Conservation (phyloP, 2,113 vertebrate species). For the Gavia stellata region DNA sequence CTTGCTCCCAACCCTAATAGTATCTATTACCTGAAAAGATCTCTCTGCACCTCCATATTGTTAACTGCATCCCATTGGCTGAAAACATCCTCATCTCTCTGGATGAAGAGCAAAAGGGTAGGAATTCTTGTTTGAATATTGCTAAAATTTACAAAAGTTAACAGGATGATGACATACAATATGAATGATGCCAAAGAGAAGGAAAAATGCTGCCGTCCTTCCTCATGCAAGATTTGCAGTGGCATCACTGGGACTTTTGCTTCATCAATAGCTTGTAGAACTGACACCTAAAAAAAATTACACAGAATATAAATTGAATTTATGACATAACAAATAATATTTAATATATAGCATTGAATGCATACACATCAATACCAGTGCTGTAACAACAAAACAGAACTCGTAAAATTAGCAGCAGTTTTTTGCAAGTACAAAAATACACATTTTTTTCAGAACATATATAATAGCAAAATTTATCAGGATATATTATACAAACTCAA, state of each 20-base stretch:
- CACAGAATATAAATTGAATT: background rate
- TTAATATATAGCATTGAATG: conserved; percentile 73
- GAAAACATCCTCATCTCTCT: background rate
- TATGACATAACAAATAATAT: conserved; percentile 69
- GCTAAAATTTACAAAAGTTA: background rate
- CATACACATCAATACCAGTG: conserved; percentile 73
- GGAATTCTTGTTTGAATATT: background rate
- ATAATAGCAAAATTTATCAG: conserved; percentile 80
- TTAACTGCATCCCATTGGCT: background rate
- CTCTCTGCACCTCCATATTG: background rate
- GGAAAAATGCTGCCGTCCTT: background rate
- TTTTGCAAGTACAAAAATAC: conserved; percentile 95
- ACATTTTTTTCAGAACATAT: conserved; percentile 83
- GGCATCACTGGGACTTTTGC: background rate
- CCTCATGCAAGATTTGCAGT: background rate
- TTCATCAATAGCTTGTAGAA: background rate
- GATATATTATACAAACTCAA: conserved; percentile 87
- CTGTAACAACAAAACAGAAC: conserved; percentile 70
- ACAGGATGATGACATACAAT: background rate
- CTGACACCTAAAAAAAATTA: background rate
- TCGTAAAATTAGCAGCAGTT: conserved; percentile 87
- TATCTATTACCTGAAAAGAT: background rate
- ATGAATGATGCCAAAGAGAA: background rate
- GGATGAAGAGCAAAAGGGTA: background rate
- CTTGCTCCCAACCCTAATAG: background rate